phyloP scores from a whole-genome alignment of 2,888 invertebrate genomes.

The Ophion ventricosus region DNA sequence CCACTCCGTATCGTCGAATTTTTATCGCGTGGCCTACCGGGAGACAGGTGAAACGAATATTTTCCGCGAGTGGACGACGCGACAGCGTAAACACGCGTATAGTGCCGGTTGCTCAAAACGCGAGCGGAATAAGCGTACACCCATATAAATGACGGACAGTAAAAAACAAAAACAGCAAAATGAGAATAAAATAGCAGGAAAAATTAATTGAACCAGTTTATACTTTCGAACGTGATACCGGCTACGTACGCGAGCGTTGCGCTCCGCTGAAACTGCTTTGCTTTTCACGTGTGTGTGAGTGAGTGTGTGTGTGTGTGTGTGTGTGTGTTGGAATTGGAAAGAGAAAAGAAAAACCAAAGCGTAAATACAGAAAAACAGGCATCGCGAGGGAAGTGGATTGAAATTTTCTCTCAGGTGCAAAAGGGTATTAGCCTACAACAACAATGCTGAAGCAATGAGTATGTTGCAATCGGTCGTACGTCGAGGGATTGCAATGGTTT shows the following conservation, averaged over 20 bases:
- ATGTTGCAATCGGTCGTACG: neutral
- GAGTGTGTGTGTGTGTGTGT: neutral
- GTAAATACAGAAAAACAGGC: neutral
- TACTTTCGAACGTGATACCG: constrained; percentile 60
- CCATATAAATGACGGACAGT: constrained; percentile 35
- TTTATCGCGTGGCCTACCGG: constrained; percentile 11
- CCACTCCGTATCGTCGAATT: constrained; percentile 2
- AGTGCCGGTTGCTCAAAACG: constrained; percentile 45
- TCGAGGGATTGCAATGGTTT: neutral
- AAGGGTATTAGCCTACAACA: constrained; percentile 27
- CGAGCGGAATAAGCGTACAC: constrained; percentile 35
- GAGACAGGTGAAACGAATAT: constrained; percentile 61
- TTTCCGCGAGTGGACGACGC: constrained; percentile 45
- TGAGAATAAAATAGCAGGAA: neutral
- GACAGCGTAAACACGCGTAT: constrained; percentile 17
- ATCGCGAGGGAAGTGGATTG: constrained; percentile 4
- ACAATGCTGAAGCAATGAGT: constrained; percentile 47
- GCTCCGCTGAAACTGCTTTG: constrained; percentile 29
- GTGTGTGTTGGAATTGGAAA: neutral
- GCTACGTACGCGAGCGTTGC: constrained; percentile 31
- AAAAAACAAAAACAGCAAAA: constrained; percentile 16
- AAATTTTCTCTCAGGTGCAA: constrained; percentile 50
- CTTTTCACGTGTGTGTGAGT: constrained; percentile 7
- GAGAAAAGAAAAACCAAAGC: neutral
- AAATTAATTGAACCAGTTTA: constrained; percentile 64